Evolutionary conservation across 2,113 vertebrate species (phyloP), one percentile per base, ranked within the genome.

Genomic region (Athene cunicularia): DNA sequence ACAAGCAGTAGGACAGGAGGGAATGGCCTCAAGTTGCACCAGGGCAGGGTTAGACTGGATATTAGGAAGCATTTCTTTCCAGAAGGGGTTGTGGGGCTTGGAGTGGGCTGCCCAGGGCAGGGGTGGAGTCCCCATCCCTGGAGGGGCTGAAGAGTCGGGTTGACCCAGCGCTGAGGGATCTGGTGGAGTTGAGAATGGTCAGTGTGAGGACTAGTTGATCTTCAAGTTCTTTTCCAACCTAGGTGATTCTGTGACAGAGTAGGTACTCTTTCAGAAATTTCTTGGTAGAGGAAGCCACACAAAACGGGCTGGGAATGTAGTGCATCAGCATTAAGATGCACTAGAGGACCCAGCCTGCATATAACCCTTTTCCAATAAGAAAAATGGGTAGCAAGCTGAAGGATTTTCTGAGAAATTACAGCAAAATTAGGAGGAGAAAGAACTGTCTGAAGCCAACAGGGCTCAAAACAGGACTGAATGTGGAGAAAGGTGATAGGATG

Each of bases 401-500:
- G 85, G 66, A 87, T 67, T 33, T 85, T 93, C 47, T 82, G 73
- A 82, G 91, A 68, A 91, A 87, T 73, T n/a, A 28, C 39, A 41
- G 62, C 11, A 37, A 49, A 90, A 86, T 85, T n/a, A 33, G 53
- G 74, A 81, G 60, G 43, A 75, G 66, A 64, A 91, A 70, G 87
- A 86, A 45, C 60, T 55, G n/a, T 80, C 85, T 88, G 90, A 90
- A 96, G 50, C 66, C 66, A 95, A 66, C 23, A 58, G 84, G 63
- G 47, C 74, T 97, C 70, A 73, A 88, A 94, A 74, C 41, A 81
- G 35, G 41, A n/a, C 85, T 53, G 81, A 87, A 83, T 53, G 62
- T 80, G 90, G 74, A 76, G 90, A 82, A 88, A 73, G 74, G 59
- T 93, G 95, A 74, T 93, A 89, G 94, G 91, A 67, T 93, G 90